Evolutionary conservation across 2,113 vertebrate genomes (phyloP), one percentile per base, ranked within the genome.

Genomic region (Myotis brandtii): DNA sequence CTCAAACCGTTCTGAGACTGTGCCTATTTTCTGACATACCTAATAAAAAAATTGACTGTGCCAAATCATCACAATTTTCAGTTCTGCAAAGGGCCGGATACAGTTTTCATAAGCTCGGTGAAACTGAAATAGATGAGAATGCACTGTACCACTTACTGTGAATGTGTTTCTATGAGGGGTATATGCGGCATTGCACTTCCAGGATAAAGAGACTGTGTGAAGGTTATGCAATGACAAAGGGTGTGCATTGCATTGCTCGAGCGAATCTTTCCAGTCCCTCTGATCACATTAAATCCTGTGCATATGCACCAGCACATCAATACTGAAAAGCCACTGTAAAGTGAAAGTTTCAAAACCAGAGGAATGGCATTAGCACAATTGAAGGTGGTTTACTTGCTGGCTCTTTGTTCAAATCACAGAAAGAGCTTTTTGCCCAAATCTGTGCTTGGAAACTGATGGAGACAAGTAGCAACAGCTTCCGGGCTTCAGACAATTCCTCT

Each of bases 201-300:
- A 89, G 88, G 52, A 93, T 30, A 75, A 50, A 95, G 91, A 85
- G 50, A 25, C 23, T 1, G 12, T 18, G 21, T 79, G 85, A 95
- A 96, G 88, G 76, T 95, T 67, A 89, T 3, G 17, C 54, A 89
- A 66, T 89, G 73, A 96, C 89, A 95, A 56, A 93, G 54, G 59
- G 25, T 14, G n/a, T 30, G 48, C 8, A 9, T 1, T 4, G 2
- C 72, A 13, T 23, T 89, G 34, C 85, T 62, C 23, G 48, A 92
- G 32, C 56, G 67, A 69, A 90, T 79, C 66, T 37, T 50, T 32
- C 16, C 5, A 52, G 18, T 48, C 8, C 30, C 50, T 91, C 93
- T 79, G 88, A 86, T 81, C 67, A 6, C 21, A 75, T 20, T 76
- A 84, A 96, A 69, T 54, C 59, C 73, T 32, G 37, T 54, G 72